Evolutionary conservation across 2,888 invertebrate genomes (phyloP).

Genomic region (Invenusta paracnida): DNA sequence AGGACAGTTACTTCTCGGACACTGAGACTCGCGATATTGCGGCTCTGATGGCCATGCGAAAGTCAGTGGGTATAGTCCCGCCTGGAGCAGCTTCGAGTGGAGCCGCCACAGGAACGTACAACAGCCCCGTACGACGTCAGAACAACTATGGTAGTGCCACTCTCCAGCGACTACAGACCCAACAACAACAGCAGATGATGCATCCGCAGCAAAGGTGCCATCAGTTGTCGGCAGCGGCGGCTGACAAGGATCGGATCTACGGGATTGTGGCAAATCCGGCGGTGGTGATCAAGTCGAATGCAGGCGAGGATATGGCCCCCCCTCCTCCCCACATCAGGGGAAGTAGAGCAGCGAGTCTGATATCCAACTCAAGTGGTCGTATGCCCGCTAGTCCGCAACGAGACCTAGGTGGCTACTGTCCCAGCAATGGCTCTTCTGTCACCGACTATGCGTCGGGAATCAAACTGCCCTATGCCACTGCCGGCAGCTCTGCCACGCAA

Average conservation of each 20-base stretch:
- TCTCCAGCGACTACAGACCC: not conserved
- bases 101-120: not conserved
- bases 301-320: constrained; percentile 21
- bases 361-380: not conserved
- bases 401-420: not conserved
- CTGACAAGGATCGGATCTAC: constrained; percentile 39
- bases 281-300: constrained; percentile 32
- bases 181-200: no score
- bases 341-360: not conserved
- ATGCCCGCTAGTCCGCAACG: not conserved
- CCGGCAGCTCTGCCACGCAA: not conserved
- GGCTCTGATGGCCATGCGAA: not conserved
- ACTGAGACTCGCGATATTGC: constrained; percentile 2
- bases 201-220: not conserved
- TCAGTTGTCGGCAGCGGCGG: not conserved
- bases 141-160: constrained; percentile 7
- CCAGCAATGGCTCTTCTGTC: not conserved
- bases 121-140: not conserved
- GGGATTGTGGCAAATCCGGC: constrained; percentile 36
- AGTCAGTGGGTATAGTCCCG: not conserved
- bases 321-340: no score
- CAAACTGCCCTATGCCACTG: constrained; percentile 38
- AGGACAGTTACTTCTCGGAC: not conserved
- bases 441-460: not conserved
- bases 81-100: not conserved